Conservation (phyloP, 2,797 vertebrate species). For the Arremon brunneinucha region DNA sequence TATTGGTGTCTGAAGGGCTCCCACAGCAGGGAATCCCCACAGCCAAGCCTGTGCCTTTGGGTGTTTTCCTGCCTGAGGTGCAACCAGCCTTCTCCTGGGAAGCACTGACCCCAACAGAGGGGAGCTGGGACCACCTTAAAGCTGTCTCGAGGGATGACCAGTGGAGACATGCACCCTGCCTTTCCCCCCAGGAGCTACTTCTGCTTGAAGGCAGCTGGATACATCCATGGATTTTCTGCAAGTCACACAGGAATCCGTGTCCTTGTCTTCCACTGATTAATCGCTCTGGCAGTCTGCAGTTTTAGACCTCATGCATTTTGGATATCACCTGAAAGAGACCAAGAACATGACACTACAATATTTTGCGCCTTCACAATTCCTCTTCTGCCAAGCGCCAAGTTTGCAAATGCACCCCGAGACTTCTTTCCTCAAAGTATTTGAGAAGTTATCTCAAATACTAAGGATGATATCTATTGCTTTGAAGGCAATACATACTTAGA, state of each 20-base stretch:
- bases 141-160: not conserved
- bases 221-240: not conserved
- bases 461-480: not conserved
- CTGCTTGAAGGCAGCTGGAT: not conserved
- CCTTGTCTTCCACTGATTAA: not conserved
- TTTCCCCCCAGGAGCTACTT: not conserved
- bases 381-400: not conserved
- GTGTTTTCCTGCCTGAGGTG: not conserved
- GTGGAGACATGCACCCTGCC: not conserved
- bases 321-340: not conserved
- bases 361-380: not conserved
- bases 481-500: slow-evolving; percentile 22
- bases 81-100: not conserved
- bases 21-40: not conserved
- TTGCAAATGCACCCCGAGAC: not conserved
- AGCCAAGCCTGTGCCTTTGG: not conserved
- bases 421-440: slow-evolving; percentile 23
- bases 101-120: not conserved
- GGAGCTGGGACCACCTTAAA: not conserved
- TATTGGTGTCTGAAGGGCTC: not conserved
- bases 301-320: not conserved
- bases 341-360: not conserved
- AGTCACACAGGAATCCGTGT: not conserved
- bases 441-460: not conserved
- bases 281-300: not conserved